Base-by-base conservation (phyloP, 2,113 vertebrate species). In the Chlorodrepanis virens region DNA sequence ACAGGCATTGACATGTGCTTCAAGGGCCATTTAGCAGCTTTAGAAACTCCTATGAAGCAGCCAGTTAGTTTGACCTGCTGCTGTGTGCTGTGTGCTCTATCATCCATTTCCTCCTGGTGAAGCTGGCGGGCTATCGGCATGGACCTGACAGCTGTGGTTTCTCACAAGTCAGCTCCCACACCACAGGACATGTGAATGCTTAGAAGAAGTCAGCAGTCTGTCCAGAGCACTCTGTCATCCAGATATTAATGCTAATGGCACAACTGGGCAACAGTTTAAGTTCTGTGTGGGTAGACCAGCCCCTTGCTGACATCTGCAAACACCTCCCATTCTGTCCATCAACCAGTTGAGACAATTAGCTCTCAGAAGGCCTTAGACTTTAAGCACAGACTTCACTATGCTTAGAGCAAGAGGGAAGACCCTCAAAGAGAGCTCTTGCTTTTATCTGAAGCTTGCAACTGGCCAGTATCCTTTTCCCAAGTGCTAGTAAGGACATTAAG, bases 41-140 rank as follows among this genome's bases (percentile, higher is more conserved):
- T 13, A 84, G 64, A 81, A 88, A 78, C 11, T 19, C 45, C 5
- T 2, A 19, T 0, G 12, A 96, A 93, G 80, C 60, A 82, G 31
- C 4, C n/a, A 47, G 35, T 76, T 72, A 31, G 67, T 89, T 7
- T 74, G 64, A 70, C 39, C 22, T 23, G 65, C 6, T 68, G 35
- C 74, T 42, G 14, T 42, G 40, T 40, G 40, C 12, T 39, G 39
- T 39, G 39, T 40, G 40, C 40, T 40, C 40, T 42, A 27, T 91
- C 95, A 83, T 63, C 74, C 89, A 67, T 63, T 97, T 97, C 96
- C 96, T 96, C 70, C 78, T 17, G 67, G 77, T 33, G 3, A 40
- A 84, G 67, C 81, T 16, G 40, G 52, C 1, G 0, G 64, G 47
- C 79, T 96, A 93, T 95, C 94, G 0, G 69, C 70, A 50, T n/a